Percentiles rank a stretch among this genome's conserved stretches.
These are phyloP conservation scores for Cariama cristata DNA, from an alignment of 2,113 vertebrate species.

Conservation along the genomic window DNA sequence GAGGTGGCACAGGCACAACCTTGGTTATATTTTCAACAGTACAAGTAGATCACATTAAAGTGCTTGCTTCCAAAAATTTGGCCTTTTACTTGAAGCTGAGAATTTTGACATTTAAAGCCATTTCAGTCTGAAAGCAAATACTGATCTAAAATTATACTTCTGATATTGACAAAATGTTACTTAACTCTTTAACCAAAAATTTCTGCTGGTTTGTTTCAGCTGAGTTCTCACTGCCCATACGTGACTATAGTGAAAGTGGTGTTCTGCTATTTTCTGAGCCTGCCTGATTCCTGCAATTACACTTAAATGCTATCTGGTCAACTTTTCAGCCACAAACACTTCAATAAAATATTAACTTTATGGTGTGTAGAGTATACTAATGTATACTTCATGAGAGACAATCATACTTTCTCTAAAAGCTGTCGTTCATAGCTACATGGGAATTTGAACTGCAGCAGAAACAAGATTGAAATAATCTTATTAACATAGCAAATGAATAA, in stretches of 20 bases:
- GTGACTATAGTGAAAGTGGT: neutral
- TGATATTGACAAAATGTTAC: neutral
- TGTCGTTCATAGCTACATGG: neutral
- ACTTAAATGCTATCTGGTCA: neutral
- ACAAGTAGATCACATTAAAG: neutral
- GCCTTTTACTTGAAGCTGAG: neutral
- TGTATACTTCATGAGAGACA: neutral
- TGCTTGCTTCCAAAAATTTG: neutral
- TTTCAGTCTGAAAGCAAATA: neutral
- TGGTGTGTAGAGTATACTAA: neutral
- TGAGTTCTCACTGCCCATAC: neutral
- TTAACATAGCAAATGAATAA: slow-evolving; percentile 11
- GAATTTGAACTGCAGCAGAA: slow-evolving; percentile 15
- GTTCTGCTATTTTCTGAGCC: neutral
- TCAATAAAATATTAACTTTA: neutral
- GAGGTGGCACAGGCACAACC: neutral
- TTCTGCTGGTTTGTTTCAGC: neutral
- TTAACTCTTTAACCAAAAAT: neutral
- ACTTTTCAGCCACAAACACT: slow-evolving; percentile 28
- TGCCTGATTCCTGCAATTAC: neutral
- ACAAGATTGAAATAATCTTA: neutral
- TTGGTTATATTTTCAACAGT: neutral
- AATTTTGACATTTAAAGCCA: neutral
- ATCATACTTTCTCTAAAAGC: neutral
- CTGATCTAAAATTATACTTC: neutral